These are phyloP conservation scores for Globia sparganii DNA, from an alignment of 2,888 invertebrate species.

Conservation along the genomic window DNA sequence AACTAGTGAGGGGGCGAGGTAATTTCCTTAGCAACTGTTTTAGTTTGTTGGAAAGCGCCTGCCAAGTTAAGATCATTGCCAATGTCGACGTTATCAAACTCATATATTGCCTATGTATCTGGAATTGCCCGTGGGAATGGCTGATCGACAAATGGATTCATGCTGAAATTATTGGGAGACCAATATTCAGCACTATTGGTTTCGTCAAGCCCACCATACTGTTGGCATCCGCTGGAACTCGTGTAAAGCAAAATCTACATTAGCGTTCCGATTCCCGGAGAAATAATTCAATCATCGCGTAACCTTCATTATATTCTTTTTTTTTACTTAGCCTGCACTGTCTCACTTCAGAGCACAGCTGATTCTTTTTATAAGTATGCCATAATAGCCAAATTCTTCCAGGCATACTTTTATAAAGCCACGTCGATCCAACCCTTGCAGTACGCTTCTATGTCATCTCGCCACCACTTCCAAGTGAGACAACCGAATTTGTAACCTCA, in stretches of 20 bases:
- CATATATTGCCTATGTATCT: constrained; percentile 9
- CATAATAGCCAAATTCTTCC: too few relatives aligned
- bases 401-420: background rate
- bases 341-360: background rate
- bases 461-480: background rate
- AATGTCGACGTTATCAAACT: constrained; percentile 15
- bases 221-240: background rate
- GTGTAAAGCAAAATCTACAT: background rate
- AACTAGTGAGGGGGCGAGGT: constrained; percentile 40
- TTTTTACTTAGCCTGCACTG: background rate
- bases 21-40: constrained; percentile 44
- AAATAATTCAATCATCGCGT: background rate
- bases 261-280: background rate
- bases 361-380: too few relatives aligned
- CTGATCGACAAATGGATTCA: background rate
- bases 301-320: background rate
- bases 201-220: background rate
- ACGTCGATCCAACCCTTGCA: background rate
- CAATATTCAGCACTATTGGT: background rate
- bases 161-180: background rate
- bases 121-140: too few relatives aligned
- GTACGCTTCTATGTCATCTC: background rate
- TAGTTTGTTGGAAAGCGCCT: constrained; percentile 20
- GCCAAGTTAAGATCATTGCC: constrained; percentile 49
- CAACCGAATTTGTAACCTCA: background rate